A percentile compares a stretch with the other conserved stretches of the same genome.
Evolutionary conservation across 2,888 invertebrate genomes (phyloP).

Genomic region (Dusona sp.): DNA sequence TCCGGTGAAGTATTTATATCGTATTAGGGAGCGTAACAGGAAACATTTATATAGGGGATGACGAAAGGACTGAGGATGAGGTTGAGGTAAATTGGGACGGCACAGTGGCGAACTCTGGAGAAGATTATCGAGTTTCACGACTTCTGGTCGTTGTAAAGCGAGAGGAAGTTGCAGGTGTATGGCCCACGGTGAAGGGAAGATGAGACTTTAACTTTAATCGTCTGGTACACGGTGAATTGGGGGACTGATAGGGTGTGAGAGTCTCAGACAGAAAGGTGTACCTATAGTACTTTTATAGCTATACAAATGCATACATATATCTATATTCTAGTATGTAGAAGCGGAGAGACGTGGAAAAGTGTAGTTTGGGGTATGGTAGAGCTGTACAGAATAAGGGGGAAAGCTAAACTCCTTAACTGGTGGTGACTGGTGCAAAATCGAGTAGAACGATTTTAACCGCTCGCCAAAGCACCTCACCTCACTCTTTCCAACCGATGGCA

Average conservation of each 20-base stretch:
- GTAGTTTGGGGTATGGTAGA: constrained; percentile 40
- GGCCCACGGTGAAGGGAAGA: constrained; percentile 34
- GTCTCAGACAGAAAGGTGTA: constrained; percentile 12
- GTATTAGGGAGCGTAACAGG: constrained; percentile 46
- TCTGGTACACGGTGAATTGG: constrained; percentile 55
- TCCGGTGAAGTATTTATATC: constrained; percentile 53
- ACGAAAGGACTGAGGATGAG: not conserved
- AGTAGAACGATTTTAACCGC: constrained; percentile 66
- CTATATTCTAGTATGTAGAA: not conserved
- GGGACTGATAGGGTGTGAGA: constrained; percentile 41
- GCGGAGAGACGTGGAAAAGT: constrained; percentile 30
- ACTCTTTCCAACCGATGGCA: constrained; percentile 55
- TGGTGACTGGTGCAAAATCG: constrained; percentile 68
- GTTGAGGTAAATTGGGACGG: constrained; percentile 5
- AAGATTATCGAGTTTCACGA: constrained; percentile 68
- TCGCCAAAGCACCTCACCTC: constrained; percentile 44
- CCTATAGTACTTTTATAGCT: not conserved
- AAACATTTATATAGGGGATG: constrained; percentile 30
- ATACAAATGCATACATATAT: not conserved
- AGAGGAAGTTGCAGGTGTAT: constrained; percentile 19
- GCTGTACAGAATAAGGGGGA: constrained; percentile 44
- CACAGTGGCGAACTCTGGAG: constrained; percentile 57
- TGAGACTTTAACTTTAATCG: constrained; percentile 67
- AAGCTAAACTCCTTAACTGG: constrained; percentile 67
- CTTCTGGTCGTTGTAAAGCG: constrained; percentile 51